Evolutionary conservation across 2,888 invertebrate species (phyloP), one percentile per base, ranked within the genome.

Genomic region (Stomorhina lunata): DNA sequence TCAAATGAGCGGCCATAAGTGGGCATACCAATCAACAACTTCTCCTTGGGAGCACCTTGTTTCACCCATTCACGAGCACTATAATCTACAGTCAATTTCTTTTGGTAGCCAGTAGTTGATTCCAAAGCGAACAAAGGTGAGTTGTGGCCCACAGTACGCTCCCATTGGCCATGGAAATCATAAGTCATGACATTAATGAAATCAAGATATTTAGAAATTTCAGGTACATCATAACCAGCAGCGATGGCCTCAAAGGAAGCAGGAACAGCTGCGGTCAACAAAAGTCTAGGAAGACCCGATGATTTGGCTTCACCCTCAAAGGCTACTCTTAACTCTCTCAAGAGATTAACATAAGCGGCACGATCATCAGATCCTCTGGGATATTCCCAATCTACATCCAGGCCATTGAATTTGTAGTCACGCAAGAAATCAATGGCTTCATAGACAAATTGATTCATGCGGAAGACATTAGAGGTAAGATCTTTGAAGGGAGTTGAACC

Each of bases 161-260:
- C 97, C 97, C 97, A 98, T 89, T 97, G 97, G 0, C 98, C 98
- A 88, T 97, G 97, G 93, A 98, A 98, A 90, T 98, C 98, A 88
- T 98, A 98, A 0, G 97, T 97, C 97, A 98, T 97, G 9, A 98
- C 95, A 90, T 97, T 98, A 89, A 98, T 97, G 89, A 96, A 97
- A 91, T 98, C 98, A 88, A 98, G 92, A 89, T 97, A 98, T 92
- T 98, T 98, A 4, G 97, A 95, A 85, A 98, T 96, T 91, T 98
- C 98, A 0, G 96, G 96, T 0, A 98, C 97, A 87, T 98, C 98
- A 86, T 98, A 98, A 5, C 98, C 98, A 78, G 97, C 97, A 75
- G 97, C 97, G 57, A 98, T 97, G 0, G 97, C 97, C 92, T 98
- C 97, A 84, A 97, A 97, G 22, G 96, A 97, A 0, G 97, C 97